Conservation (phyloP, 2,797 vertebrate genomes). For the Paguma larvata region DNA sequence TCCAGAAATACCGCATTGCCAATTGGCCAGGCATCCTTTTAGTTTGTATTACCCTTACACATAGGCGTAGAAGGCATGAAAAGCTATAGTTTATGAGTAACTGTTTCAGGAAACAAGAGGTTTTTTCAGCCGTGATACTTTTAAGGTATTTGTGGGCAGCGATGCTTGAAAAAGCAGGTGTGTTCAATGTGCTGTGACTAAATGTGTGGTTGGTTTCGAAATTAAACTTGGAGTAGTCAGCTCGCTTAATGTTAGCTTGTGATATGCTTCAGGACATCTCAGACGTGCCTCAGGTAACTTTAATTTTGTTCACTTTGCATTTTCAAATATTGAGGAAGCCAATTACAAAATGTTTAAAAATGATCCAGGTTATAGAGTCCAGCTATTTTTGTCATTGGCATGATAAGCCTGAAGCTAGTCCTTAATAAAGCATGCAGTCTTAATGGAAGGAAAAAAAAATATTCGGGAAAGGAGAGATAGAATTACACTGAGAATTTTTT, state of each 20-base stretch:
- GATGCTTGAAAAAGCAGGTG: slow-evolving; percentile 38
- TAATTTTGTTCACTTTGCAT: slow-evolving; percentile 13
- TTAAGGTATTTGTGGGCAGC: slow-evolving; percentile 35
- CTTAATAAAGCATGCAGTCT: slow-evolving; percentile 32
- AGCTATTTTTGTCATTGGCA: slow-evolving; percentile 29
- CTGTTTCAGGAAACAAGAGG: slow-evolving; percentile 21
- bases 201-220: neutral
- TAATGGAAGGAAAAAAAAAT: neutral
- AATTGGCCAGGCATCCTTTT: neutral
- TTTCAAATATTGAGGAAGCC: slow-evolving; percentile 2
- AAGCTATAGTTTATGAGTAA: slow-evolving; percentile 49
- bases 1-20: neutral
- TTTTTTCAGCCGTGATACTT: neutral
- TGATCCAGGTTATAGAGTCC: neutral
- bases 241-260: neutral
- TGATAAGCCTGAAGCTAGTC: slow-evolving; percentile 6
- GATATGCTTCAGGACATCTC: neutral
- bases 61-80: slow-evolving; percentile 5
- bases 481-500: neutral
- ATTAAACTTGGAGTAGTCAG: neutral
- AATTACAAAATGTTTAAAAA: neutral
- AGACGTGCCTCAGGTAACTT: neutral
- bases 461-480: neutral
- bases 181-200: neutral
- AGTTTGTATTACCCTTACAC: neutral